Base-by-base conservation (phyloP, 23 tunicate species). In the Trididemnum nubilum region DNA sequence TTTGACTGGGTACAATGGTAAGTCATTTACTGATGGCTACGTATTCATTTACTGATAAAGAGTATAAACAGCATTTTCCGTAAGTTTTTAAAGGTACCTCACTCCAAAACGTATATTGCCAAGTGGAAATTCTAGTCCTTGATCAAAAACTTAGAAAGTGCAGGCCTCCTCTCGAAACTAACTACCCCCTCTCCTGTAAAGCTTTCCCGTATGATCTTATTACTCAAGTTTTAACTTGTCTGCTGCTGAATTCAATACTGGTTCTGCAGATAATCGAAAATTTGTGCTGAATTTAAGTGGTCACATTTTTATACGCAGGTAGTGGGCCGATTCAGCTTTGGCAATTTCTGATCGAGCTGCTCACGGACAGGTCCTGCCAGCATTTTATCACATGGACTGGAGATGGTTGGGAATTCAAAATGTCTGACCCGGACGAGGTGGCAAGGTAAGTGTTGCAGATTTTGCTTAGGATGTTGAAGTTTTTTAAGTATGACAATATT, bases 341-440 rank as follows among this genome's bases (percentile, higher is more conserved):
- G 99, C 99, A 95, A 66, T 95, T 95, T 77, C 79, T 95, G 12
- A 84, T 95, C 59, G 99, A 95, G 60, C 60, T 95, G 78, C 89
- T 95, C 69, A 90, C 94, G 12, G 99, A 95, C 64, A 60, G 86
- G 63, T 83, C 90, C 22, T 95, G 95, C 91, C 94, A 95, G 54
- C 90, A 95, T 64, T 95, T 90, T 85, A 78, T 95, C 31, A 87
- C 93, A 28, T 95, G 99, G 99, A 95, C 99, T 36, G 99, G 99
- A 19, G 91, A 95, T 49, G 99, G 88, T 4, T 95, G 99, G 99
- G 99, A 95, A 44, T 95, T 95, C 78, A 89, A 90, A 85, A 95
- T 95, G 99, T 77, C 88, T 26, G 95, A 89, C 37, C 95, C 99
- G 0, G 96, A 95, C 50, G 99, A 95, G 73, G 95, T 89, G 2